Evolutionary conservation across 2,797 vertebrate species (phyloP), one percentile per base, ranked within the genome.

Genomic region (Eospalax fontanierii): DNA sequence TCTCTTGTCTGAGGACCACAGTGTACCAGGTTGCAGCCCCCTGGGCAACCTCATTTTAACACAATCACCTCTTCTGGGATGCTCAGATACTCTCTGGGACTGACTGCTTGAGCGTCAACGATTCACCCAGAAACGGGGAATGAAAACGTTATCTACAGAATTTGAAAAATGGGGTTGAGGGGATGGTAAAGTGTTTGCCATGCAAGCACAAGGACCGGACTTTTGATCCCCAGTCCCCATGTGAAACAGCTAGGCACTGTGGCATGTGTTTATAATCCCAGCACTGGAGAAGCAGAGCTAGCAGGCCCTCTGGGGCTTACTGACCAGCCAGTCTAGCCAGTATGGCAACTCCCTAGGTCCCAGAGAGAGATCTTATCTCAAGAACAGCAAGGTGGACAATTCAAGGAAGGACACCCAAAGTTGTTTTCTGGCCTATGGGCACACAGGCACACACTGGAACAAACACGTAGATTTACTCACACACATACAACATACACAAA

Each of bases 1-100:
- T n/a, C 50, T 35, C 54, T 68, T 33, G 63, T 22, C 14, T 0
- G 6, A 50, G 50, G 35, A 59, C 35, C 15, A 46, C 43, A 14
- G 28, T 43, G 0, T 0, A 7, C 1, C 0, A 3, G 61, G 43
- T 22, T 7, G 3, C 24, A 59, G n/a, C 16, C n/a, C 54, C 18
- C n/a, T 28, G 0, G 1, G 11, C 4, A n/a, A 18, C 35, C 38
- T 71, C 89, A 6, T 4, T 79, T 57, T 22, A n/a, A 14, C 12
- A 15, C 4, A 0, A 2, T 2, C 4, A 2, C 11, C 63, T 46
- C 9, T 18, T 35, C 19, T n/a, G n/a, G n/a, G n/a, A n/a, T n/a
- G n/a, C n/a, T 68, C 50, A 24, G 10, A n/a, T 0, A 4, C 0
- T 15, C 0, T 15, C 28, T 5, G 74, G 2, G 66, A 19, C 10